Conservation (phyloP, 2,888 invertebrate genomes). For the Drepanosiphum platanoidis region DNA sequence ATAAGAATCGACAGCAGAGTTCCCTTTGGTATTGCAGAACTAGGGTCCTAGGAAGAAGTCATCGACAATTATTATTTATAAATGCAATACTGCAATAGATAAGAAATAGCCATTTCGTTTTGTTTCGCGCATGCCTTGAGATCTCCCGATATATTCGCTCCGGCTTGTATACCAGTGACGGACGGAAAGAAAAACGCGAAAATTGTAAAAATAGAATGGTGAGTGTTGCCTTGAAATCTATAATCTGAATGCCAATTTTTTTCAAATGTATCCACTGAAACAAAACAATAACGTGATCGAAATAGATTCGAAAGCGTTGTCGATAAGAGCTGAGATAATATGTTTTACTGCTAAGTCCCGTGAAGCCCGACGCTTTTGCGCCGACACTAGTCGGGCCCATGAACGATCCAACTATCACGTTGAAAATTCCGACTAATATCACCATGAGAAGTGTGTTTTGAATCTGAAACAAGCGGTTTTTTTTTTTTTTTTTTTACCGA, state of each 20-base stretch:
- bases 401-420: constrained; percentile 79
- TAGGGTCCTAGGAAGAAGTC: constrained; percentile 77
- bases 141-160: constrained; percentile 99
- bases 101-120: no score
- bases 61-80: constrained; percentile 28
- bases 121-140: constrained; percentile 75
- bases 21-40: constrained; percentile 91
- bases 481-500: no score
- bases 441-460: constrained; percentile 30
- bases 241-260: constrained; percentile 78
- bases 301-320: no score
- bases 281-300: constrained; percentile 48
- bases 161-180: constrained; percentile 94
- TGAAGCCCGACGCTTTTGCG: constrained; percentile 79
- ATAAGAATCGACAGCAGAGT: constrained; percentile 86
- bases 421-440: constrained; percentile 46
- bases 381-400: constrained; percentile 76
- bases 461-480: constrained; percentile 14
- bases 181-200: constrained; percentile 98
- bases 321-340: not conserved
- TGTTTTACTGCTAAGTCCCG: constrained; percentile 83
- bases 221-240: constrained; percentile 73
- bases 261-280: constrained; percentile 75
- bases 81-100: no score
- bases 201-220: constrained; percentile 80